These are phyloP conservation scores for Chaenogobius annularis DNA, from an alignment of 2,113 vertebrate genomes.

Conservation along the genomic window DNA sequence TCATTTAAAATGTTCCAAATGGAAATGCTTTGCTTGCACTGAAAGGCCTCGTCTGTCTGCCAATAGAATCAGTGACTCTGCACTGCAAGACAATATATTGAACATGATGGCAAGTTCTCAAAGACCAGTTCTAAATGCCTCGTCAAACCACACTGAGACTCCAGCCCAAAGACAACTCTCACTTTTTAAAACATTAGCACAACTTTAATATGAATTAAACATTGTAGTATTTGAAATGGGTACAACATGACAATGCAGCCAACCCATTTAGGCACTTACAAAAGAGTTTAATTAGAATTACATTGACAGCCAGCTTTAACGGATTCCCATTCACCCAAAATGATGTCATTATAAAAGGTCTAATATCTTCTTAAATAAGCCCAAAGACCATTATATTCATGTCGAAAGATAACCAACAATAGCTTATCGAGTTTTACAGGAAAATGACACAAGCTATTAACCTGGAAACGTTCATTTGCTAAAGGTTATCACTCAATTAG, in stretches of 20 bases:
- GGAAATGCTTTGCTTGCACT: constrained; percentile 10
- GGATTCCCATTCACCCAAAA: constrained; percentile 19
- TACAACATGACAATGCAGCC: neutral
- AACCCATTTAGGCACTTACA: constrained; percentile 20
- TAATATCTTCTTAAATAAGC: constrained; percentile 12
- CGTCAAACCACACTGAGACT: constrained; percentile 9
- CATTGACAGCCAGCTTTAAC: constrained; percentile 17
- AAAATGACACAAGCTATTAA: constrained; percentile 5
- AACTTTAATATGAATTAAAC: neutral
- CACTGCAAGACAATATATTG: constrained; percentile 17
- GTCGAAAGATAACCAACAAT: neutral
- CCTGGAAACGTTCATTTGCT: neutral
- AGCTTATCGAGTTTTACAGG: neutral
- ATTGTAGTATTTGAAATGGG: neutral
- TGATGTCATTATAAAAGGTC: constrained; percentile 6
- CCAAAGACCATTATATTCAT: neutral
- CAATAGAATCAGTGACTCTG: constrained; percentile 9
- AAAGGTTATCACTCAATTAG: constrained; percentile 19
- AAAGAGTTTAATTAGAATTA: constrained; percentile 28
- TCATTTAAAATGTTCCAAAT: constrained; percentile 8
- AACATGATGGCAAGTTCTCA: constrained; percentile 13
- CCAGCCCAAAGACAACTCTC: neutral
- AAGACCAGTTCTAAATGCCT: constrained; percentile 11
- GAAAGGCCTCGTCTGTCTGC: constrained; percentile 7
- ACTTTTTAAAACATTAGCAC: neutral